Evolutionary conservation across 30 jellyfish, hydroid and myxozoan genomes (phyloP).

Genomic region (Aurelia aurita complex sp. Pacific): DNA sequence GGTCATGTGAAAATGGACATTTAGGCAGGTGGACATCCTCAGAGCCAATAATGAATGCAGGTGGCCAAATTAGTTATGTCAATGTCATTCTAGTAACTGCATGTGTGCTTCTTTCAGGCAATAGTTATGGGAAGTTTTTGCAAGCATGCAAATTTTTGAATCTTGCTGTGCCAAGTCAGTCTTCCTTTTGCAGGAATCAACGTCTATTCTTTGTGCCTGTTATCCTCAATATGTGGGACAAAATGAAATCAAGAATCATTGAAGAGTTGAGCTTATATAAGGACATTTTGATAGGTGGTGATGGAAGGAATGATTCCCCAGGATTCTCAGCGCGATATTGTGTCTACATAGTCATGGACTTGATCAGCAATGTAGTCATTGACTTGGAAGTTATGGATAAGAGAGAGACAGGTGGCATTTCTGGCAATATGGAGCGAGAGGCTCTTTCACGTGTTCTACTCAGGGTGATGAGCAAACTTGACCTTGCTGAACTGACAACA

Average conservation of each 20-base stretch:
- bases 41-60: not conserved
- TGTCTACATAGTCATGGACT: constrained; percentile 35
- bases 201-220: constrained; percentile 1
- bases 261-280: not conserved
- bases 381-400: constrained; percentile 26
- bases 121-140: not conserved
- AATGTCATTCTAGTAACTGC: constrained; percentile 13
- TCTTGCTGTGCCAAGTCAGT: constrained; percentile 6
- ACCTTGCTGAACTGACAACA: constrained; percentile 33
- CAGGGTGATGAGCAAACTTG: not conserved
- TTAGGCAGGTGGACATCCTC: constrained; percentile 14
- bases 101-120: constrained; percentile 12
- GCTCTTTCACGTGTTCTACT: not conserved
- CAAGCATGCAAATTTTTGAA: constrained; percentile 9
- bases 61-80: not conserved
- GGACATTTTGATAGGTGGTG: constrained; percentile 19
- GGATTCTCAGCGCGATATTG: constrained; percentile 35
- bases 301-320: constrained; percentile 41
- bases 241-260: not conserved
- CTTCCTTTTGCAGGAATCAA: constrained; percentile 1
- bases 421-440: constrained; percentile 19
- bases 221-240: constrained; percentile 5
- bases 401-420: constrained; percentile 26
- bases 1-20: constrained; percentile 1
- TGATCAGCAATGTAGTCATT: constrained; percentile 16